Percentiles rank a stretch among this genome's conserved stretches.
Conservation (phyloP, 2,888 invertebrate genomes). For the Liposcelis brunnea region DNA sequence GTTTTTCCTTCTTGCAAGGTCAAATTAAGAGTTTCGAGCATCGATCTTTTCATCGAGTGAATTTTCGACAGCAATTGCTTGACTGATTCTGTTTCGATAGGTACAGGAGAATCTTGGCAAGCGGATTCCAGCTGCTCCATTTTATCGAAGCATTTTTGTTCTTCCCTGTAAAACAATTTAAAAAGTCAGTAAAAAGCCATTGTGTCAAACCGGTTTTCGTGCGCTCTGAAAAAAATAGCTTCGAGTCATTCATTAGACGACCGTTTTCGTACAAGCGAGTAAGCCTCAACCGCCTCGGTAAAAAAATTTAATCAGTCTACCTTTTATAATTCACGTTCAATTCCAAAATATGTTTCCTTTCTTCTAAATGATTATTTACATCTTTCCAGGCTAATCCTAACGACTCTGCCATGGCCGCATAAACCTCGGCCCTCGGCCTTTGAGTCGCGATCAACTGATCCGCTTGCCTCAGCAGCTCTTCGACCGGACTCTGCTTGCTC, state of each 20-base stretch:
- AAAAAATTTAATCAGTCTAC: conserved; percentile 22
- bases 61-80: conserved; percentile 49
- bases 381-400: conserved; percentile 63
- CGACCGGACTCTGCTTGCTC: conserved; percentile 77
- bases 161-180: conserved; percentile 29
- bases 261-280: no score
- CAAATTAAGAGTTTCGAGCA: conserved; percentile 61
- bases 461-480: conserved; percentile 71
- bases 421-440: conserved; percentile 57
- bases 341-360: conserved; percentile 57
- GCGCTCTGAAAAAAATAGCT: no score
- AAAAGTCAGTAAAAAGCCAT: background rate
- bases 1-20: conserved; percentile 64
- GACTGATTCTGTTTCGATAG: conserved; percentile 53
- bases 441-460: conserved; percentile 65
- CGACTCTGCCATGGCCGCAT: conserved; percentile 76
- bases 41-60: conserved; percentile 49
- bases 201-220: no score
- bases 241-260: no score
- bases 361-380: conserved; percentile 58
- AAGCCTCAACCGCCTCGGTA: no score
- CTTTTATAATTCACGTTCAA: conserved; percentile 61
- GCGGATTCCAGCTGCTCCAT: conserved; percentile 50
- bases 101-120: conserved; percentile 46
- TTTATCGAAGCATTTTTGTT: conserved; percentile 47